phyloP scores from a whole-genome alignment of 2,113 vertebrate species.

The Thunnus maccoyii region DNA sequence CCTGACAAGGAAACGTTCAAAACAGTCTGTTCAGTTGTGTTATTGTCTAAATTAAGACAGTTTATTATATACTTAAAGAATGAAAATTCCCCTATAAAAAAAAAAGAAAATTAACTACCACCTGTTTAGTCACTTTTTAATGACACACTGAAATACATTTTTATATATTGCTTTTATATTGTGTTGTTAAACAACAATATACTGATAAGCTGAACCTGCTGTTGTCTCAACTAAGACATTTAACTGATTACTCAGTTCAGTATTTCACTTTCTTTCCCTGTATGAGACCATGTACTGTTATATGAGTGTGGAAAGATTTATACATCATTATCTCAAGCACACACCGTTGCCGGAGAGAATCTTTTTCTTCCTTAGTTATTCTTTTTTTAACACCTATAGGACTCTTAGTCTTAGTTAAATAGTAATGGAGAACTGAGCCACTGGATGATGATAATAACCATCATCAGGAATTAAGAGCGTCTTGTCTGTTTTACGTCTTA shows the following conservation, averaged over 20 bases:
- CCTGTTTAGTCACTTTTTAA: not conserved
- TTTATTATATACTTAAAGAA: not conserved
- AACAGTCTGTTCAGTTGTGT: not conserved
- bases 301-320: not conserved
- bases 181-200: not conserved
- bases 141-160: not conserved
- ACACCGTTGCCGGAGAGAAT: not conserved
- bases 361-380: not conserved
- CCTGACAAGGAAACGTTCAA: not conserved
- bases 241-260: not conserved
- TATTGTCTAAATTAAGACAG: not conserved
- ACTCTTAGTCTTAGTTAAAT: conserved; percentile 4
- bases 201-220: not conserved
- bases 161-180: not conserved
- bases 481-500: conserved; percentile 20
- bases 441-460: conserved; percentile 27
- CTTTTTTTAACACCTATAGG: not conserved
- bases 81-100: not conserved
- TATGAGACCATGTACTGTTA: not conserved
- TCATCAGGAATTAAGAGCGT: conserved; percentile 28
- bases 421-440: not conserved
- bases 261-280: not conserved
- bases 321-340: not conserved
- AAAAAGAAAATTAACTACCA: not conserved
- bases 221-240: not conserved